Evolutionary conservation across 2,113 vertebrate species (phyloP), one percentile per base, ranked within the genome.

Genomic region (Antechinus stuartii): DNA sequence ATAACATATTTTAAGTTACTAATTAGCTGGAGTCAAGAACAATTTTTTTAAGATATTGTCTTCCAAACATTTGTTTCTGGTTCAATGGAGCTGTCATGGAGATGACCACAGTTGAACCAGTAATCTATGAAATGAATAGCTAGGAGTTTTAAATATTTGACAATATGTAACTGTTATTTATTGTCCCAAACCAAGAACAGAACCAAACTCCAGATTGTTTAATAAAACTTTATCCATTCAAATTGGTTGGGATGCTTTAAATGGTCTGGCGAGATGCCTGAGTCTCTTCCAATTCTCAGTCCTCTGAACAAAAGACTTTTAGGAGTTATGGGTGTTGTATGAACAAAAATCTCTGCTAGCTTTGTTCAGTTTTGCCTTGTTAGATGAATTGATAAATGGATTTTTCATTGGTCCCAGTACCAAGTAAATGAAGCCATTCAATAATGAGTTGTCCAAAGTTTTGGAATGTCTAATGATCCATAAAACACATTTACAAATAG

Each of bases 1-100:
- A 92, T 89, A 49, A 68, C 68, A 89, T 96, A 95, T 95, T 68
- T 93, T 12, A 90, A 35, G 16, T 96, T 95, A 92, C 90, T 92
- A 68, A 94, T 90, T 95, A 96, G 23, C 30, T 94, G 84, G 35
- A 47, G 3, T 95, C 94, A 91, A 10, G 54, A 24, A 2, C 35
- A 46, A 90, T 55, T 89, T 91, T 57, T 91, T 42, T 23, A 14
- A 42, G 7, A 23, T 11, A 84, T n/a, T 84, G n/a, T 42, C n/a
- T 42, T 84, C 68, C n/a, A 84, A 84, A 84, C 19, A 84, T 84
- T 42, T 90, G 16, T 95, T 95, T 89, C 46, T 91, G 93, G 42
- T 47, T 2, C 2, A 26, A 95, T 90, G 90, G 91, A 91, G 30
- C 61, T 95, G 91, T 53, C 50, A 92, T 76, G 53, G 89, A 91